Base-by-base conservation (phyloP, 2,797 vertebrate species). In the Antrozous pallidus region DNA sequence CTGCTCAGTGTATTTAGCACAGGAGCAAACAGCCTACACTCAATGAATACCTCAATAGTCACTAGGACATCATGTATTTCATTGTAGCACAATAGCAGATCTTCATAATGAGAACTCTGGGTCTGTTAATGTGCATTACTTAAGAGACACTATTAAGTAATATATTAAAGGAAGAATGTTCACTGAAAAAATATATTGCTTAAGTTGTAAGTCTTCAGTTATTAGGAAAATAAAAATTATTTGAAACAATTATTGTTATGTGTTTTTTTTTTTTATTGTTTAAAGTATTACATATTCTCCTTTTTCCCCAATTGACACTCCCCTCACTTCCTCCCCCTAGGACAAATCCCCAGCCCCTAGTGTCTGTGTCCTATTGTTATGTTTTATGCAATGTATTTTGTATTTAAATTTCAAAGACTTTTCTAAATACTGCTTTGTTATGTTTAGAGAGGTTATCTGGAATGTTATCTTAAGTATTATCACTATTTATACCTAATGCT, bases 351-450 rank as follows among this genome's bases (percentile, higher is more conserved):
- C 28, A 61, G 28, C 58, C 56, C 5, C 12, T 28, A 61, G 58
- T 31, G 28, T 61, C 58, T 2, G 5, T 31, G 58, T 31, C 58
- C 61, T 63, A n/a, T n/a, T 63, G 61, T 63, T 63, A 67, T 47
- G 12, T 38, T 92, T 88, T 47, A 80, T 51, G 38, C 9, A 88
- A 65, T 82, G 24, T 90, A 56, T 70, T 92, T 74, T 90, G 31
- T 70, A 58, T 94, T 28, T 88, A 94, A 56, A 79, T 93, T 93
- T 92, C 70, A 87, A 86, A 89, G 58, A 10, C 58, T 89, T 73
- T 87, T 95, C 56, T 85, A 33, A 88, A 93, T n/a, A 86, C 6
- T 70, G 40, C 67, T 69, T 67, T n/a, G 31, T 71, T 80, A 49
- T 51, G 20, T 16, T 96, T 38, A 63, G 61, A 90, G 67, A 74